phyloP scores from a whole-genome alignment of 2,113 vertebrate genomes.

The Laticauda laticaudata region DNA sequence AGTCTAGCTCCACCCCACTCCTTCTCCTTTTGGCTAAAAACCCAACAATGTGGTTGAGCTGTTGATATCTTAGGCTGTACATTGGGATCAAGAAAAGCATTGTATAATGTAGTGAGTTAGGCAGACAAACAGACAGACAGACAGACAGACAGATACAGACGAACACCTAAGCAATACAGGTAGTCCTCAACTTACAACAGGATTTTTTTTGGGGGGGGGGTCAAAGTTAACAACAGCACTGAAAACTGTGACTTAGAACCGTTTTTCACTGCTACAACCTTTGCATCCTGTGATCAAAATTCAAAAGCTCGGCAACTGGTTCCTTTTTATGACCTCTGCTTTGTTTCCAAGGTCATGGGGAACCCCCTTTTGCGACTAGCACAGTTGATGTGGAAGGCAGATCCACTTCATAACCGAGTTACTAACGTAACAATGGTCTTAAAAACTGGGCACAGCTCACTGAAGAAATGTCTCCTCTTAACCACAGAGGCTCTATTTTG shows the following conservation, averaged over 20 bases:
- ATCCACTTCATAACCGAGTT: not conserved
- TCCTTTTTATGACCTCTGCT: no score
- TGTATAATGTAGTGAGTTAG: constrained; percentile 61
- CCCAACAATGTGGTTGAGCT: not conserved
- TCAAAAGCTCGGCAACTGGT: not conserved
- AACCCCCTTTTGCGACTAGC: not conserved
- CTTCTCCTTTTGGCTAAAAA: not conserved
- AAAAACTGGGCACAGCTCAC: not conserved
- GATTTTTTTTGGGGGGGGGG: not conserved
- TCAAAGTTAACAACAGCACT: not conserved
- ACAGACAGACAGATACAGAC: constrained; percentile 58
- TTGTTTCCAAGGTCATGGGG: no score
- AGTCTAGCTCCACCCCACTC: constrained; percentile 1
- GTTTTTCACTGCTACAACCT: not conserved
- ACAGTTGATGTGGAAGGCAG: not conserved
- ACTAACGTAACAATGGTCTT: not conserved
- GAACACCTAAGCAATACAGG: constrained; percentile 44
- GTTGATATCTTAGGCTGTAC: constrained; percentile 51
- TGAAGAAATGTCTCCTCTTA: not conserved
- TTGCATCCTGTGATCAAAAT: not conserved
- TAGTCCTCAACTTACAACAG: not conserved
- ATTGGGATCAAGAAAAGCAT: constrained; percentile 39
- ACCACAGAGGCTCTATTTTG: not conserved
- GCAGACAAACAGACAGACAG: constrained; percentile 4
- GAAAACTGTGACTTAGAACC: no score